These are phyloP conservation scores for Pseudorasbora parva DNA, from an alignment of 2,113 vertebrate genomes.

Conservation along the genomic window DNA sequence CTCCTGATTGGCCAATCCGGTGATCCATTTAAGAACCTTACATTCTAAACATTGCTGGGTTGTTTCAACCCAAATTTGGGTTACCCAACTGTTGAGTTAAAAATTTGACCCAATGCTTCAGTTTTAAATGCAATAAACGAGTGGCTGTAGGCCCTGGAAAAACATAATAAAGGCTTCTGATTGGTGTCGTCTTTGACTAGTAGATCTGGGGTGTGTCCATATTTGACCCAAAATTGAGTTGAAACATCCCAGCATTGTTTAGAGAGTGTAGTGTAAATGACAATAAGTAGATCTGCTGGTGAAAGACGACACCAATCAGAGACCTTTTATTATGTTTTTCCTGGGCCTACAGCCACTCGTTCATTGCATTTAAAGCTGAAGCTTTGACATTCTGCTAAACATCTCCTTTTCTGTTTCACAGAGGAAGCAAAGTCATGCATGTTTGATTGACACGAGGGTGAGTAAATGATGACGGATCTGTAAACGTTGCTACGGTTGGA, in stretches of 20 bases:
- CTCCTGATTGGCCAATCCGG: not conserved
- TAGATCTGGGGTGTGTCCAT: too few species aligned
- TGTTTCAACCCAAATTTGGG: too few species aligned
- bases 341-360: not conserved
- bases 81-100: too few species aligned
- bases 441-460: not conserved
- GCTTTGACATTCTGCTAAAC: not conserved
- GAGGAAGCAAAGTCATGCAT: not conserved
- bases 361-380: not conserved
- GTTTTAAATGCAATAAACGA: too few species aligned
- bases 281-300: not conserved
- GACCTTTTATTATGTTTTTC: not conserved
- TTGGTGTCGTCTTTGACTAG: too few species aligned
- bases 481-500: not conserved
- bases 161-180: too few species aligned
- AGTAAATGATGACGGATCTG: not conserved
- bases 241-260: too few species aligned
- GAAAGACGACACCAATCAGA: not conserved
- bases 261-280: too few species aligned
- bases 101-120: too few species aligned
- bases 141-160: too few species aligned
- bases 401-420: not conserved
- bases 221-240: too few species aligned
- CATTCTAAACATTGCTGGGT: too few species aligned
- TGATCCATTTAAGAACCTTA: not conserved